These are phyloP conservation scores for Eremophila alpestris DNA, from an alignment of 2,797 vertebrate genomes.

Conservation along the genomic window DNA sequence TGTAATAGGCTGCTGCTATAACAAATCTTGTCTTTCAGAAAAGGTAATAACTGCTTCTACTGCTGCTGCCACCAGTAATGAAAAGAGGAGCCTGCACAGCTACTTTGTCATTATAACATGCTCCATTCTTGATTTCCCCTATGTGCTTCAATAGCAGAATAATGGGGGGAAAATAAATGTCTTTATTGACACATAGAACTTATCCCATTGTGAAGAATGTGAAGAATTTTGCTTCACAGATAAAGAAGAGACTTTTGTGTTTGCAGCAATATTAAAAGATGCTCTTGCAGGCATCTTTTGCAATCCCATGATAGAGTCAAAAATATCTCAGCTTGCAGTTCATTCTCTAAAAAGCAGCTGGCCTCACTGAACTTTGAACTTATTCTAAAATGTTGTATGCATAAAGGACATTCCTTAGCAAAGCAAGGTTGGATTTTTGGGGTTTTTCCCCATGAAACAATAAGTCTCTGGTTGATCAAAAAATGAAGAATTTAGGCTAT, in stretches of 20 bases:
- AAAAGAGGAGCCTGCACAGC: not conserved
- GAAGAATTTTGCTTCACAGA: not conserved
- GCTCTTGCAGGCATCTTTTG: not conserved
- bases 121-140: not conserved
- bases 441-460: rapidly evolving
- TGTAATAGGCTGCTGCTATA: not conserved
- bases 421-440: not conserved
- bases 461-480: not conserved
- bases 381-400: not conserved
- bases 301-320: not conserved
- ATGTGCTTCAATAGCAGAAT: not conserved
- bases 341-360: not conserved
- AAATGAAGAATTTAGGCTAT: not conserved
- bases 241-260: not conserved
- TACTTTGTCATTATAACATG: not conserved
- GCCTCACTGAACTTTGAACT: not conserved
- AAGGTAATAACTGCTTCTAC: not conserved
- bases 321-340: not conserved
- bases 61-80: not conserved
- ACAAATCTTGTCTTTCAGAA: not conserved
- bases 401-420: not conserved
- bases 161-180: not conserved
- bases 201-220: not conserved
- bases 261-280: not conserved
- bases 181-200: not conserved